Evolutionary conservation across 2,888 invertebrate species (phyloP).

Genomic region (Anarsia innoxiella): DNA sequence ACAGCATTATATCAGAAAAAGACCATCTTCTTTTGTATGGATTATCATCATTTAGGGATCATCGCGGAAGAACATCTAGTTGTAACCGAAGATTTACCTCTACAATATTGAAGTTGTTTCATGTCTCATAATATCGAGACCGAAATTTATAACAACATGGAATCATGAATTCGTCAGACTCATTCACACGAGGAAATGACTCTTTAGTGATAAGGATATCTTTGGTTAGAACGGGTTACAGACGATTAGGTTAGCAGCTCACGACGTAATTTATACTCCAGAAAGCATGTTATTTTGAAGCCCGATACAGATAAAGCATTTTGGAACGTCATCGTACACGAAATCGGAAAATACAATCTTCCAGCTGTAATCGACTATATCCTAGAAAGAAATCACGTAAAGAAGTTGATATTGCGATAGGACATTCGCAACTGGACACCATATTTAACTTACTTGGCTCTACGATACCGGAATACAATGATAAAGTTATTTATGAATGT

Average conservation of each 20-base stretch:
- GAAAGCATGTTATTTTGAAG: slow-evolving; percentile 19
- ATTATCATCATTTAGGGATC: slow-evolving; percentile 37
- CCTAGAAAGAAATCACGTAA: slow-evolving; percentile 16
- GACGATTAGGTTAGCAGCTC: slow-evolving; percentile 84
- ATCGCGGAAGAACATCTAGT: slow-evolving; percentile 35
- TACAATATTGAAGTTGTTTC: slow-evolving; percentile 35
- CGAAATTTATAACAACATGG: slow-evolving; percentile 54
- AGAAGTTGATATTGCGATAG: slow-evolving; percentile 23
- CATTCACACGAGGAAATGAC: slow-evolving; percentile 30
- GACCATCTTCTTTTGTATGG: not conserved
- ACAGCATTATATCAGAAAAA: too few relatives aligned
- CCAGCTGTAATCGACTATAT: slow-evolving; percentile 20
- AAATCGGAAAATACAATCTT: slow-evolving; percentile 21
- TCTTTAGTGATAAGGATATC: slow-evolving; percentile 75
- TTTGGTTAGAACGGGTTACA: slow-evolving; percentile 74
- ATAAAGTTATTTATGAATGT: too few relatives aligned
- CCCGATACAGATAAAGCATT: slow-evolving; percentile 17
- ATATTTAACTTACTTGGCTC: slow-evolving; percentile 17
- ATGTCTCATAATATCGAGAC: slow-evolving; percentile 41
- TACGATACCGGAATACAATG: slow-evolving; percentile 21
- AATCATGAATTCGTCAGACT: slow-evolving; percentile 40
- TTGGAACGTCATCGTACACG: slow-evolving; percentile 26
- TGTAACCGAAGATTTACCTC: slow-evolving; percentile 45
- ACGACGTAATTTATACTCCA: slow-evolving; percentile 77
- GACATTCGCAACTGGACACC: slow-evolving; percentile 25